Percentiles rank a stretch among this genome's conserved stretches.
phyloP scores from a whole-genome alignment of 1,140 invertebrate species.

The Meloidogyne exigua region DNA sequence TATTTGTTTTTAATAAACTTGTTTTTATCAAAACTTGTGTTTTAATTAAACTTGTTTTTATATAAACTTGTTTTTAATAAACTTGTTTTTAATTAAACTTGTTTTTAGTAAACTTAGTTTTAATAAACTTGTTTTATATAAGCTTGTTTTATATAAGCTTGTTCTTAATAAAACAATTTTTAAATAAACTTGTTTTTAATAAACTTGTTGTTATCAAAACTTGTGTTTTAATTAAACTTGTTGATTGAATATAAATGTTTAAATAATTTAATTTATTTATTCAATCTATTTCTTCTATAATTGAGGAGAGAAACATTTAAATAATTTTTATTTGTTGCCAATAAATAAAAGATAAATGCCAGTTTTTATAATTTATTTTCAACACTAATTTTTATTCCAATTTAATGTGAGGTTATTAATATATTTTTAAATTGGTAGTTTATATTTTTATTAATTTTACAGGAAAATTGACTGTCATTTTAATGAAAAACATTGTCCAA shows the following conservation, averaged over 20 bases:
- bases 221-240: no score
- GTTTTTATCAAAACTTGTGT: neutral
- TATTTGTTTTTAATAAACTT: neutral
- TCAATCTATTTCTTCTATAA: no score
- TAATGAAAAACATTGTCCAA: no score
- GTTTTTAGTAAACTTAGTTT: neutral
- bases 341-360: neutral
- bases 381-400: neutral
- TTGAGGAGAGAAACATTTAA: neutral
- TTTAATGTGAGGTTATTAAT: neutral
- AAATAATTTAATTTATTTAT: no score
- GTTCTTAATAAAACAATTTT: no score
- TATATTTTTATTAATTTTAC: neutral
- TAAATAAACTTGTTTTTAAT: no score
- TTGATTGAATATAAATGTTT: no score
- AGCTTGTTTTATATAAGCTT: neutral
- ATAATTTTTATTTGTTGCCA: neutral
- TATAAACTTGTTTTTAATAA: neutral
- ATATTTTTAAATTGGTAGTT: neutral
- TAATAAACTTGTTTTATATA: neutral
- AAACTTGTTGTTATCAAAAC: no score
- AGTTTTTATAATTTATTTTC: neutral
- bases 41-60: neutral
- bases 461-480: no score
- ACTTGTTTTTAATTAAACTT: slow-evolving; percentile 2